Percentiles rank a stretch among this genome's conserved stretches.
Conservation (phyloP, 2,113 vertebrate species). For the Meriones unguiculatus region DNA sequence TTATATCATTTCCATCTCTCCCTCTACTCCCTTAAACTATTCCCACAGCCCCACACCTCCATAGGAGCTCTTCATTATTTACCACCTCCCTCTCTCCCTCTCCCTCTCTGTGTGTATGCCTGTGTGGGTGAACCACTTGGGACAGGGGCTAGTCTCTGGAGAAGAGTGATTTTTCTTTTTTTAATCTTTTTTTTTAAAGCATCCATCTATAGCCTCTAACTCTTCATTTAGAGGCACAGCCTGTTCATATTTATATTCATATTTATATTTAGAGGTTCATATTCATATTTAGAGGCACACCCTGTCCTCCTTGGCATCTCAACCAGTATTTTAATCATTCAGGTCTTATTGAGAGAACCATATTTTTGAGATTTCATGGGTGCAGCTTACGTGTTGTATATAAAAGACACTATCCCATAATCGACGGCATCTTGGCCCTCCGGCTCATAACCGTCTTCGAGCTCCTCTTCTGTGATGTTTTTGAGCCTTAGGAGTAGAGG, state of each 20-base stretch:
- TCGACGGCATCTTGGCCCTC: neutral
- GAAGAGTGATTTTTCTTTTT: neutral
- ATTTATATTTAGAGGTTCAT: neutral
- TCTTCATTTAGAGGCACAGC: no score
- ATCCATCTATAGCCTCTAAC: neutral
- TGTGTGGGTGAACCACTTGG: neutral
- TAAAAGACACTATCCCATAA: neutral
- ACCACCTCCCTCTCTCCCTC: neutral
- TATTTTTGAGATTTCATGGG: neutral
- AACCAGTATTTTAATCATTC: neutral
- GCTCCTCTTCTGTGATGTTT: neutral
- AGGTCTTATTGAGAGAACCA: neutral
- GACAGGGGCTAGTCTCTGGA: no score
- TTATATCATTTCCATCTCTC: neutral
- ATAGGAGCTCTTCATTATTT: no score
- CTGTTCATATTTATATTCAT: no score
- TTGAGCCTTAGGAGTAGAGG: neutral
- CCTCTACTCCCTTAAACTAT: neutral
- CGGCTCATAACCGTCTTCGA: neutral
- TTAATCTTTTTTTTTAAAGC: neutral
- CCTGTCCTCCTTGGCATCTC: neutral
- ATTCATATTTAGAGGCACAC: neutral
- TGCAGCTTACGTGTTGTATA: neutral
- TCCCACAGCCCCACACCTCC: neutral
- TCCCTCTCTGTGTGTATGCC: no score